Base-by-base conservation (phyloP, 2,797 vertebrate species). In the Denticeps clupeoides region DNA sequence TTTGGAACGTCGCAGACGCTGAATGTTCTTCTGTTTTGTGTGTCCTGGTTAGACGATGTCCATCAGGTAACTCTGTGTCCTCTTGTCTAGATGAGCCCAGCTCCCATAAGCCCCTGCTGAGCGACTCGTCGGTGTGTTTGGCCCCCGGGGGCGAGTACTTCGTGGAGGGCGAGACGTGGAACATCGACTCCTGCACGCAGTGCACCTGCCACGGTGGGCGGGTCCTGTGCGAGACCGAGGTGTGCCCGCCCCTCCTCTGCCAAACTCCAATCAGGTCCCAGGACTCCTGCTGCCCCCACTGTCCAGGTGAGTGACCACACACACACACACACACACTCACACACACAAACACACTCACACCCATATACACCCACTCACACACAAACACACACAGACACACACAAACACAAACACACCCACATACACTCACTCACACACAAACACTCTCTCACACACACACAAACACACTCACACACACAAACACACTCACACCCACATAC, bases 221-320 rank as follows among this genome's bases (percentile, higher is more conserved):
- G 5, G 87, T 89, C 47, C 75, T 91, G n/a, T 91, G 89, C 42
- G 89, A 90, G 70, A 88, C 87, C 0, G 88, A 91, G 79, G 88
- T 90, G 58, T 91, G 89, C 35, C 88, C 89, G 0, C 89, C 89
- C 1, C 74, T 91, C 51, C 86, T 91, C n/a, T 91, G 89, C 67
- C 85, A 86, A 65, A 87, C 62, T 53, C 89, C 89, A 18, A 70
- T 82, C 1, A 84, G 89, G 48, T 87, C 84, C 0, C 87, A 86
- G 62, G 88, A 91, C 58, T 91, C 88, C 53, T 91, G 89, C 71
- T 90, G 89, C 52, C 89, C 89, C 0, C 88, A 88, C 61, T 91
- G 89, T 43, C 72, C 84, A 78, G 89, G 88, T 90, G 74, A 33
- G 33, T 4, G 24, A 6, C 1, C 15, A 35, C 18, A 35, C 33